Conservation (phyloP, 2,113 vertebrate species). For the Xyrauchen texanus region DNA sequence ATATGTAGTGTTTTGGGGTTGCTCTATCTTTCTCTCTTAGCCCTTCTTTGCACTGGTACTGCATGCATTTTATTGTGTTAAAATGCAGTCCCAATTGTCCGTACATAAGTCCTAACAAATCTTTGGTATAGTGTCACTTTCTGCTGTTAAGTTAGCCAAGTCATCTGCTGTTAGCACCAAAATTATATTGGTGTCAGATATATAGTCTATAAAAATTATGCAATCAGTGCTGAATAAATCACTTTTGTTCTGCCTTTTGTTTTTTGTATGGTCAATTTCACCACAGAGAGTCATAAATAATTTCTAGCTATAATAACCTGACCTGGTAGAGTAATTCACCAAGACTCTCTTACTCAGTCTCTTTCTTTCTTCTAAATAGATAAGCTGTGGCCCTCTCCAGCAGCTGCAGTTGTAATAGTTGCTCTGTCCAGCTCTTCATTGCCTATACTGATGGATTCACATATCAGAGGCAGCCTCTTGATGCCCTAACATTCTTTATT, state of each 20-base stretch:
- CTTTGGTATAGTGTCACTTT: no score
- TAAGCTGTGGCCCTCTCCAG: constrained; percentile 41
- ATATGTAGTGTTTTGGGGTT: no score
- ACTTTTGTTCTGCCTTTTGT: not conserved
- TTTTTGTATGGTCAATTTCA: not conserved
- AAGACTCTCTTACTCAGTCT: not conserved
- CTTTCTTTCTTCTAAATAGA: constrained; percentile 32
- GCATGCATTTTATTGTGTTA: no score
- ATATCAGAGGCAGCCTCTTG: constrained; percentile 45
- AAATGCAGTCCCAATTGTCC: not conserved
- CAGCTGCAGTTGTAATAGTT: constrained; percentile 45
- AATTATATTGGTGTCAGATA: not conserved
- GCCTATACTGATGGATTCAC: constrained; percentile 48
- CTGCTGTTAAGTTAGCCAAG: not conserved
- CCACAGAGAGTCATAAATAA: not conserved
- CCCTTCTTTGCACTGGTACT: no score
- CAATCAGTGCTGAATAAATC: not conserved
- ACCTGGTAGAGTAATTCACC: not conserved
- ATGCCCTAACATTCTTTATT: constrained; percentile 42
- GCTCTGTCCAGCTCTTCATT: constrained; percentile 50
- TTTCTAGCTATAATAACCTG: constrained; percentile 3
- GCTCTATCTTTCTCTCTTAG: no score
- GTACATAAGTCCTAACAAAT: not conserved
- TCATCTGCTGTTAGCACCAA: not conserved
- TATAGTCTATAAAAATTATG: not conserved